Conservation (phyloP, 2,797 vertebrate species). For the Channallabes apus region DNA sequence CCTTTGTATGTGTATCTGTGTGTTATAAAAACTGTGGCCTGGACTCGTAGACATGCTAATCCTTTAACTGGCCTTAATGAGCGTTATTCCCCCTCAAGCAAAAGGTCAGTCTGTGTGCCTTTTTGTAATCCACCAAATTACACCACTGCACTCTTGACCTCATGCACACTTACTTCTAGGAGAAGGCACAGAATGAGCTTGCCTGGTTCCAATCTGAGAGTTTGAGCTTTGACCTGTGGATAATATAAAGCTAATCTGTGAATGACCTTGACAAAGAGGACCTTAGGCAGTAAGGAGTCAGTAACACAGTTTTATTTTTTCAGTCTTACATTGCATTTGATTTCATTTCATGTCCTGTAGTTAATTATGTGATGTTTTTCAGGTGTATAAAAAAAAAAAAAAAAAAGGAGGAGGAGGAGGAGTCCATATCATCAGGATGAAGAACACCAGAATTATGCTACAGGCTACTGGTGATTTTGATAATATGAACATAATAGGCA, state of each 20-base stretch:
- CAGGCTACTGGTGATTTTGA: neutral
- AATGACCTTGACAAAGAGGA: constrained; percentile 27
- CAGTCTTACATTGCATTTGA: neutral
- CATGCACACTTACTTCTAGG: neutral
- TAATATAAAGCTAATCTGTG: neutral
- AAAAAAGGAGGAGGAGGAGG: no score
- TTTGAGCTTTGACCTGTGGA: constrained; percentile 37
- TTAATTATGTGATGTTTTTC: neutral
- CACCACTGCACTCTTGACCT: constrained; percentile 25
- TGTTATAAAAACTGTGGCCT: constrained; percentile 20
- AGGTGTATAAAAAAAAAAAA: neutral
- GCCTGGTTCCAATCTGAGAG: constrained; percentile 20
- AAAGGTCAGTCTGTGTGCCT: constrained; percentile 43
- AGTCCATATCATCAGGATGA: neutral
- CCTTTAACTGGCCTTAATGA: constrained; percentile 54
- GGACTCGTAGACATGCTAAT: constrained; percentile 43
- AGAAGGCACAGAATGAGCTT: constrained; percentile 15
- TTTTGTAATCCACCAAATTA: constrained; percentile 37
- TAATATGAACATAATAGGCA: no score
- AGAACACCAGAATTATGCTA: neutral
- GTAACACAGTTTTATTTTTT: neutral
- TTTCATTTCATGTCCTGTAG: neutral
- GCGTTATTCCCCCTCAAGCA: constrained; percentile 36
- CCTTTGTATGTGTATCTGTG: constrained; percentile 32
- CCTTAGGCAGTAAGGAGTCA: neutral